Conservation (phyloP, 2,888 invertebrate species). For the Protophormia terraenovae region DNA sequence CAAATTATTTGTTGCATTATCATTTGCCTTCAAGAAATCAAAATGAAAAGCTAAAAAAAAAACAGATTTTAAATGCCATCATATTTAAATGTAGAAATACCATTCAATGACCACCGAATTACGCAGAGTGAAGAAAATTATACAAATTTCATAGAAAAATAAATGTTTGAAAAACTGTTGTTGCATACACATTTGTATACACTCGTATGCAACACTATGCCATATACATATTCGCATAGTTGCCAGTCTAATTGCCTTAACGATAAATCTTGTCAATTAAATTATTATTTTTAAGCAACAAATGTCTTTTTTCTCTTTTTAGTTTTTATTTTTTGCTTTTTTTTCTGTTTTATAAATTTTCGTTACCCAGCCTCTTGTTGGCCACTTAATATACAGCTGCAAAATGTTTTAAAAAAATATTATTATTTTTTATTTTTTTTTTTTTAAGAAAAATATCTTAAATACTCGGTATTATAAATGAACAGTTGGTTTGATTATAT, state of each 20-base stretch:
- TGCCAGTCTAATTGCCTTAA: conserved; percentile 80
- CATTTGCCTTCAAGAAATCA: conserved; percentile 27
- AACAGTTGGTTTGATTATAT: conserved; percentile 48
- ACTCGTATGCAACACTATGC: neutral
- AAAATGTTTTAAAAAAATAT: neutral
- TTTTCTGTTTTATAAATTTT: neutral
- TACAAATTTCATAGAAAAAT: conserved; percentile 32
- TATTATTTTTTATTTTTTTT: neutral
- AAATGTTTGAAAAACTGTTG: conserved; percentile 23
- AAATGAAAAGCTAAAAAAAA: neutral
- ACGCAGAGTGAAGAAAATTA: conserved; percentile 50
- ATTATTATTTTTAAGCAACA: conserved; percentile 79
- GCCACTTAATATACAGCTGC: conserved; percentile 50
- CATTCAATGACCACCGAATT: conserved; percentile 50
- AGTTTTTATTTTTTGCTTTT: neutral
- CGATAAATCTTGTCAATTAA: conserved; percentile 82
- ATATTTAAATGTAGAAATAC: conserved; percentile 14
- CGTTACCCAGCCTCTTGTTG: neutral
- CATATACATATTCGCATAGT: conserved; percentile 52
- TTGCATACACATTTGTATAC: neutral
- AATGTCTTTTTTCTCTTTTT: conserved; percentile 49
- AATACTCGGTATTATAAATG: conserved; percentile 22
- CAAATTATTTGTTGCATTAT: neutral
- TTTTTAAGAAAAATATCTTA: conserved; percentile 28
- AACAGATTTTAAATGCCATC: conserved; percentile 37